A percentile compares a stretch with the other conserved stretches of the same genome.
phyloP scores from a whole-genome alignment of 1,140 invertebrate species.

The Capitella teleta region DNA sequence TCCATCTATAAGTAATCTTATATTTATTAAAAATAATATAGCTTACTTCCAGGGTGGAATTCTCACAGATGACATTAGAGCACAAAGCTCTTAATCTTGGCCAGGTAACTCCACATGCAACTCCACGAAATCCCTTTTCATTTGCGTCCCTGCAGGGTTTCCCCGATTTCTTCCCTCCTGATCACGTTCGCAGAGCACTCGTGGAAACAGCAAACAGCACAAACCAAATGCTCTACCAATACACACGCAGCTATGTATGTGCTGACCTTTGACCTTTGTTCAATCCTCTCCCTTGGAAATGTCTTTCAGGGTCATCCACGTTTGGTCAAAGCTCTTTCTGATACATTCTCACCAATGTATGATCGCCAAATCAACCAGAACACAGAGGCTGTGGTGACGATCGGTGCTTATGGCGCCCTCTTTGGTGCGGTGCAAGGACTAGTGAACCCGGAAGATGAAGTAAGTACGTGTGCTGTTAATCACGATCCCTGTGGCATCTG shows the following conservation, averaged over 20 bases:
- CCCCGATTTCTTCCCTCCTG: constrained; percentile 81
- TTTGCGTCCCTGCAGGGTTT: constrained; percentile 57
- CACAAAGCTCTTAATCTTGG: constrained; percentile 89
- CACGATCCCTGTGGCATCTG: neutral
- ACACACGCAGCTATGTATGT: constrained; percentile 53
- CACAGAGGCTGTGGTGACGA: constrained; percentile 75
- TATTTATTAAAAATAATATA: constrained; percentile 1
- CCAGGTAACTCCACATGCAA: constrained; percentile 57
- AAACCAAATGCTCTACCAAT: constrained; percentile 78
- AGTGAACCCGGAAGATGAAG: constrained; percentile 72
- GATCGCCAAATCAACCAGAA: constrained; percentile 63
- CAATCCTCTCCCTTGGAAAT: constrained; percentile 3
- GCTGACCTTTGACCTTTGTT: constrained; percentile 2
- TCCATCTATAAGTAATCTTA: neutral
- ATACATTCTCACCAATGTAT: constrained; percentile 72
- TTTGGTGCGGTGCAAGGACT: constrained; percentile 67
- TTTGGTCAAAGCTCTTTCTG: constrained; percentile 69
- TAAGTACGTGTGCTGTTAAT: constrained; percentile 16
- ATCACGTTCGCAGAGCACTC: constrained; percentile 69
- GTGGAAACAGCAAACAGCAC: constrained; percentile 54
- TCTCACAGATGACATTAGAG: constrained; percentile 72
- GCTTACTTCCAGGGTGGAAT: constrained; percentile 72
- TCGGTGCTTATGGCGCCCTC: constrained; percentile 79
- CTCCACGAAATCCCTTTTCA: too few species aligned
- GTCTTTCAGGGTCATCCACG: constrained; percentile 76